Conservation (phyloP, 2,888 invertebrate species). For the Ramazzottius varieornatus region DNA sequence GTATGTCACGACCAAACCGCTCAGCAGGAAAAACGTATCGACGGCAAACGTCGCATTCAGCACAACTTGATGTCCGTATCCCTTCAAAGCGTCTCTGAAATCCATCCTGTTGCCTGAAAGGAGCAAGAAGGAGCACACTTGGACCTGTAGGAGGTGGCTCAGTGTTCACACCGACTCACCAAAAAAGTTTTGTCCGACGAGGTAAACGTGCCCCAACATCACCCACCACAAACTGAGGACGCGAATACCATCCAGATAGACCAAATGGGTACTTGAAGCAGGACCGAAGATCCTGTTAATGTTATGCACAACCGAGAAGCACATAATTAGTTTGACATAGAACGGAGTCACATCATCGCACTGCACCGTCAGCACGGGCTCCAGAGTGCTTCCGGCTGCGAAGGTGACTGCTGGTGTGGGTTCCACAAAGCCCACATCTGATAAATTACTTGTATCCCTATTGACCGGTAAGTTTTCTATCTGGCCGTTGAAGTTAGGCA, state of each 20-base stretch:
- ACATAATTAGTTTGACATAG: not conserved
- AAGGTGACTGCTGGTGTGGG: not conserved
- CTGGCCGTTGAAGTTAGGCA: not conserved
- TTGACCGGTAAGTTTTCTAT: no score
- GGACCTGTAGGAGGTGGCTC: not conserved
- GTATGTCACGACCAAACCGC: not conserved
- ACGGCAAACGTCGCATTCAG: not conserved
- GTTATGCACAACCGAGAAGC: not conserved
- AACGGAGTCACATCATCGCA: not conserved
- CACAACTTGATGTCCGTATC: not conserved
- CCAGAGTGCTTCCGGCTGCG: not conserved
- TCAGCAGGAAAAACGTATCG: not conserved
- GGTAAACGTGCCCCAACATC: not conserved
- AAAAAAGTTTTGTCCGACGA: not conserved
- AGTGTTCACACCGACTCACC: not conserved
- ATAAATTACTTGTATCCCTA: no score
- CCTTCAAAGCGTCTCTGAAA: not conserved
- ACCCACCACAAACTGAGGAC: constrained; percentile 1
- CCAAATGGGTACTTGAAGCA: not conserved
- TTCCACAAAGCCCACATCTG: not conserved
- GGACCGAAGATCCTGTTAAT: not conserved
- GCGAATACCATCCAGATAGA: not conserved
- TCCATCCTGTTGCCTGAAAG: not conserved
- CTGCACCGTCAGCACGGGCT: not conserved
- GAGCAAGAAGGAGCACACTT: no score